Evolutionary conservation across 2,113 vertebrate species (phyloP).

Genomic region (Regulus satrapa): DNA sequence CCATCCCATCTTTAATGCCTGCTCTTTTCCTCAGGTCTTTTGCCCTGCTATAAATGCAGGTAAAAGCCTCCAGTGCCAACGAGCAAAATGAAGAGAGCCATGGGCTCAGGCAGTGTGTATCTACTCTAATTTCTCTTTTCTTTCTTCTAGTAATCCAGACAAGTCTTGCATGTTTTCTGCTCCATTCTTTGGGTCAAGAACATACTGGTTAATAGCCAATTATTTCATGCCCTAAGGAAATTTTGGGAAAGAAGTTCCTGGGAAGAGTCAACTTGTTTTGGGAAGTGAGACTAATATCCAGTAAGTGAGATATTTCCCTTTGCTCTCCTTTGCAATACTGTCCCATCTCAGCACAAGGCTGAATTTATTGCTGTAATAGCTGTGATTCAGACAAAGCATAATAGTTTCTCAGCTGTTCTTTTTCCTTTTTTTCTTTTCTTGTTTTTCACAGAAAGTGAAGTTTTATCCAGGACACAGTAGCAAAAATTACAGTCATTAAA

Average conservation of each 20-base stretch:
- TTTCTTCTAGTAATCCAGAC: neutral
- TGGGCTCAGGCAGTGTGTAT: fast-evolving
- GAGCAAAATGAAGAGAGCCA: neutral
- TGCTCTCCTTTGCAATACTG: neutral
- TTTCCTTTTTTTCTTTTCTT: neutral
- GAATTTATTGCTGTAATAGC: neutral
- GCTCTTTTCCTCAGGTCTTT: neutral
- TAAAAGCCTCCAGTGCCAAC: neutral
- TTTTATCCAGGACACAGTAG: neutral
- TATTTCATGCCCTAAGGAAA: conserved; percentile 39
- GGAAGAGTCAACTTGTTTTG: neutral
- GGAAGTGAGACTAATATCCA: conserved; percentile 12
- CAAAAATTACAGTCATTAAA: conserved; percentile 15
- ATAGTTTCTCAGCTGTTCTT: neutral
- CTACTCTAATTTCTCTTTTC: neutral
- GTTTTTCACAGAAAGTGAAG: neutral
- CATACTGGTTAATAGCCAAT: conserved; percentile 22
- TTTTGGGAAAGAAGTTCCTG: neutral
- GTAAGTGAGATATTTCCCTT: conserved; percentile 14
- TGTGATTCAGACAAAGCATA: neutral
- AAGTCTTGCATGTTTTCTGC: neutral
- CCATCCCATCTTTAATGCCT: neutral
- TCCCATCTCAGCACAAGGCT: neutral
- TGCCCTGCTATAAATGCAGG: neutral
- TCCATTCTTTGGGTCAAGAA: conserved; percentile 10